Conservation (phyloP, 2,888 invertebrate species). For the Ophion ventricosus region DNA sequence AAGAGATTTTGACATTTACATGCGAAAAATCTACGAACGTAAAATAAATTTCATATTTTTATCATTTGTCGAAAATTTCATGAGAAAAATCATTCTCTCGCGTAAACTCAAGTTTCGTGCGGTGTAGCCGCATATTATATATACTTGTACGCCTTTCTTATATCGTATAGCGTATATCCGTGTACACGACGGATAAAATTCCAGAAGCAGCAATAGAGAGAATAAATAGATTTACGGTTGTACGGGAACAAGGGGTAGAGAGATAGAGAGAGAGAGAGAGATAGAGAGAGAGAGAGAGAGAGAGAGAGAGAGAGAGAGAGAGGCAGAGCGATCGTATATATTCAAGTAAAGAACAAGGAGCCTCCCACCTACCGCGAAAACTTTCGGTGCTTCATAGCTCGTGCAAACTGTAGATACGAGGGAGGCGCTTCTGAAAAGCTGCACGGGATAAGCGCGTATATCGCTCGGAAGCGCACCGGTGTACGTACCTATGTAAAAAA, state of each 20-base stretch:
- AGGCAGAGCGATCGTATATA: slow-evolving; percentile 20
- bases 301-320: background rate
- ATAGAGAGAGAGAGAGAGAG: slow-evolving; percentile 12
- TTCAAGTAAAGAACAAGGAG: slow-evolving; percentile 37
- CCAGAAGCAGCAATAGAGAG: slow-evolving; percentile 27
- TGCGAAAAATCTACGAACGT: background rate
- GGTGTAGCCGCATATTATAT: background rate
- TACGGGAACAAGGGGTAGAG: slow-evolving; percentile 30
- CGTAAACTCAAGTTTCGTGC: background rate
- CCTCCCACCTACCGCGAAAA: slow-evolving; percentile 67
- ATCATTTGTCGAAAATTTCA: background rate
- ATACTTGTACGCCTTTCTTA: slow-evolving; percentile 28
- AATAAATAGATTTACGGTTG: slow-evolving; percentile 35
- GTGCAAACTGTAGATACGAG: slow-evolving; percentile 76
- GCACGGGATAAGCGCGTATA: slow-evolving; percentile 58
- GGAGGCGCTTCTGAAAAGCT: slow-evolving; percentile 69
- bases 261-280: background rate
- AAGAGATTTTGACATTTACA: background rate
- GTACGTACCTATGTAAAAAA: slow-evolving; percentile 39
- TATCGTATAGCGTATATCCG: slow-evolving; percentile 45
- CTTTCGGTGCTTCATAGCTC: slow-evolving; percentile 72
- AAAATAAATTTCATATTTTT: background rate
- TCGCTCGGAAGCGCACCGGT: slow-evolving; percentile 48
- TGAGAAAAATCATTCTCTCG: background rate
- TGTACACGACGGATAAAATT: slow-evolving; percentile 46